Base-by-base conservation (phyloP, 92 coral and sea anemone species). In the Siderastrea siderea region DNA sequence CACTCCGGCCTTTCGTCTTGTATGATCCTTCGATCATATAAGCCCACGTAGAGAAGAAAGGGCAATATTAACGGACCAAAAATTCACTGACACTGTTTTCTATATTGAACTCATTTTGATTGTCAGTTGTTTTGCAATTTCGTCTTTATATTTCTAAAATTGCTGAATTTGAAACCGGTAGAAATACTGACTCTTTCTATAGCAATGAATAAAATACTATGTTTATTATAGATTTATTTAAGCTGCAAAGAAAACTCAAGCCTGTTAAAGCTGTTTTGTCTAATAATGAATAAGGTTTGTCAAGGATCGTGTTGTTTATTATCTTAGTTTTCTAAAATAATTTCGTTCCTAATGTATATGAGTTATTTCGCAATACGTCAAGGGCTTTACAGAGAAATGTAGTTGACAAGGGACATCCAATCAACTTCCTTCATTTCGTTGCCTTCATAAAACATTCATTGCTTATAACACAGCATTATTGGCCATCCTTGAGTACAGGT, bases 381-480 rank as follows among this genome's bases (percentile, higher is more conserved):
- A 73, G 86, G 46, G 53, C 62, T 57, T 47, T 11, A n/a, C 66
- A 45, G n/a, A 26, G 11, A 59, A 57, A 57, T 58, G 12, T 1
- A 60, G 51, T 61, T 62, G 80, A 49, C 80, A 84, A 16, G 7
- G 57, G 15, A 63, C 47, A n/a, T 3, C 87, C 80, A 84, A 84
- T 84, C 79, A 74, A 7, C 63, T 61, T 5, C 44, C 73, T 43
- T 16, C 59, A 61, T 43, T 62, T 62, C 38, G 16, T 51, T 47
- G 51, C 72, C 70, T 74, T 74, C 80, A 84, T 84, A 73, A 84
- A 84, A 84, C 59, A 84, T 84, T 84, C 63, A 84, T 84, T 26
- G 63, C 12, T 15, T 61, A 44, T 47, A 47, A 53, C 49, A 50
- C 43, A 66, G 69, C 60, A 46, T 60, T 48, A 73, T 83, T 84